A percentile compares a stretch with the other conserved stretches of the same genome.
These are phyloP conservation scores for Lepidochitona cinerea DNA, from an alignment of 2,888 invertebrate genomes.

Conservation along the genomic window DNA sequence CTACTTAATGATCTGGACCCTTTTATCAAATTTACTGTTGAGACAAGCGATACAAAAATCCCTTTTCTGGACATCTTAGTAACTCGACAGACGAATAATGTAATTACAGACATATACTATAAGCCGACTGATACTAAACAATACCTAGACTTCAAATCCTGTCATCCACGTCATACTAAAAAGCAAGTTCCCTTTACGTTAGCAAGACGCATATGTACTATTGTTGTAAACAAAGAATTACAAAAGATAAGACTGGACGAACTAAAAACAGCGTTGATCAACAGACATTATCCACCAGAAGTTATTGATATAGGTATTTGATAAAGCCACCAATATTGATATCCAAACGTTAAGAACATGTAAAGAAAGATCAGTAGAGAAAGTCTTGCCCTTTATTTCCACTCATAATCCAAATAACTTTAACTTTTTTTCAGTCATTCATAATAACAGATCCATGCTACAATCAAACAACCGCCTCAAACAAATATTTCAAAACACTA, in stretches of 20 bases:
- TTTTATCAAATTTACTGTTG: conserved; percentile 16
- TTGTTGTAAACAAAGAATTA: conserved; percentile 9
- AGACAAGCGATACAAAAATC: conserved; percentile 7
- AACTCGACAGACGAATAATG: neutral
- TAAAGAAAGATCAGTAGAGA: too few species aligned
- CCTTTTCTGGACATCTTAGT: conserved; percentile 16
- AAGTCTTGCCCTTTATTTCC: too few species aligned
- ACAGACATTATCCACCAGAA: neutral
- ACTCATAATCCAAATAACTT: too few species aligned
- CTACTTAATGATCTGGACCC: conserved; percentile 9
- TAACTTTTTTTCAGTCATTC: too few species aligned
- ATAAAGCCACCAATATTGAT: neutral
- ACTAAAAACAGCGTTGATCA: neutral
- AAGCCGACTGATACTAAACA: conserved; percentile 21
- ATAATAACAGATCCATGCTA: too few species aligned
- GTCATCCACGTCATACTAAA: conserved; percentile 19
- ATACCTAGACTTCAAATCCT: conserved; percentile 19
- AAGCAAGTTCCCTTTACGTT: conserved; percentile 12
- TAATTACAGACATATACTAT: conserved; percentile 14
- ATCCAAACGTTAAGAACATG: too few species aligned
- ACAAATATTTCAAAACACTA: too few species aligned
- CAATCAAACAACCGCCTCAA: too few species aligned
- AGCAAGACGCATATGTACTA: conserved; percentile 15
- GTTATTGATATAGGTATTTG: neutral
- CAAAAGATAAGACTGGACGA: neutral